phyloP scores from a whole-genome alignment of 2,113 vertebrate genomes.

The Tylochromis polylepis region DNA sequence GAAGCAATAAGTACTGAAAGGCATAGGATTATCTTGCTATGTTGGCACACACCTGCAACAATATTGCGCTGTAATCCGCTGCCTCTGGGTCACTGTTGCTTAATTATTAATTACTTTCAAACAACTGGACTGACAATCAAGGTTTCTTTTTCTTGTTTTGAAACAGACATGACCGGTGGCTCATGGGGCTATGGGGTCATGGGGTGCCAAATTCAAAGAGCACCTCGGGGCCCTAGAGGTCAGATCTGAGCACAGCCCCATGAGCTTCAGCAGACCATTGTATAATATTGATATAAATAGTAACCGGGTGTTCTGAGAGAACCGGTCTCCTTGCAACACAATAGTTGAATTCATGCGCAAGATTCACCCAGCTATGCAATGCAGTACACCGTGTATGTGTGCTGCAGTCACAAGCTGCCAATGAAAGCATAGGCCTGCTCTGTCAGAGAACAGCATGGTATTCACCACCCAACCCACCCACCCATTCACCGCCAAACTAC shows the following conservation, averaged over 20 bases:
- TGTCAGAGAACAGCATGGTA: conserved; percentile 66
- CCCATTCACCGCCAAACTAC: conserved; percentile 7
- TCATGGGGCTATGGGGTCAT: conserved; percentile 19
- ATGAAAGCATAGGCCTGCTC: conserved; percentile 64
- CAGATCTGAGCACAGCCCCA: not conserved
- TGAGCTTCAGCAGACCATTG: conserved; percentile 28
- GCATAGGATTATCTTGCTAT: conserved; percentile 50
- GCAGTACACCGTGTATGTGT: conserved; percentile 34
- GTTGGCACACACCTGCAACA: conserved; percentile 65
- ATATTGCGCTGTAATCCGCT: conserved; percentile 54
- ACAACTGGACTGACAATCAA: not conserved
- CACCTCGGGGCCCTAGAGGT: not conserved
- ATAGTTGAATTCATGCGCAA: conserved; percentile 68
- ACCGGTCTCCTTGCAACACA: conserved; percentile 62
- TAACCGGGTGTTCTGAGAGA: conserved; percentile 54
- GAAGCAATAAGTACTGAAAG: conserved; percentile 46
- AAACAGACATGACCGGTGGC: not conserved
- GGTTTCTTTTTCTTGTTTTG: not conserved
- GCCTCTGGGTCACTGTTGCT: conserved; percentile 39
- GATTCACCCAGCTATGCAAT: conserved; percentile 54
- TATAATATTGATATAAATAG: conserved; percentile 61
- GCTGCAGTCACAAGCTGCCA: conserved; percentile 72
- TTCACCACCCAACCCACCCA: conserved; percentile 46
- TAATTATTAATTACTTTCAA: conserved; percentile 48
- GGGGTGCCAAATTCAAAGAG: conserved; percentile 38